Percentiles rank a stretch among this genome's conserved stretches.
Conservation (phyloP, 2,113 vertebrate genomes). For the Ploceus nigricollis region DNA sequence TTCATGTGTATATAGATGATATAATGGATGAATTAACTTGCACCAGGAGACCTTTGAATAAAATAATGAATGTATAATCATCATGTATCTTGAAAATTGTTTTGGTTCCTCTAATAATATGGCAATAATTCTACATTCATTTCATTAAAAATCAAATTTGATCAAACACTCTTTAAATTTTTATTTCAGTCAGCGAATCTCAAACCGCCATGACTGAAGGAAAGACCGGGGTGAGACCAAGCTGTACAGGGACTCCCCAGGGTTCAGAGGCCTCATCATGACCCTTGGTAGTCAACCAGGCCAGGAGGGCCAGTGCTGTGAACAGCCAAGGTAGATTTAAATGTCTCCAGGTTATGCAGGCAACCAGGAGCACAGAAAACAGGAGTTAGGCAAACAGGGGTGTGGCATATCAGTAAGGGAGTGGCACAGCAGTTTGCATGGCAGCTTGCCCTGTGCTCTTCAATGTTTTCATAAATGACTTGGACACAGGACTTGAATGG, state of each 20-base stretch:
- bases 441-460: not conserved
- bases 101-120: not conserved
- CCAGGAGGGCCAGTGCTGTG: rapidly evolving
- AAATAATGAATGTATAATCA: not conserved
- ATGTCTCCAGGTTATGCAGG: not conserved
- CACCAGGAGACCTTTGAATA: not conserved
- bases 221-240: rapidly evolving
- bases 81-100: not conserved
- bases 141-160: not conserved
- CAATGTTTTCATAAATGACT: not conserved
- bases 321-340: not conserved
- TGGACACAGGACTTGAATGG: too few relatives aligned
- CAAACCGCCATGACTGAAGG: not conserved
- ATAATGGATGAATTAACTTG: not conserved
- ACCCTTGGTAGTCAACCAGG: not conserved
- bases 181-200: rapidly evolving
- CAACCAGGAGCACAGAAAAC: not conserved
- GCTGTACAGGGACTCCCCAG: not conserved
- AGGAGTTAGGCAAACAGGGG: not conserved
- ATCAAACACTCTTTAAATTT: not conserved
- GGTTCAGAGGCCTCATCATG: not conserved
- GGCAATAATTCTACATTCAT: not conserved
- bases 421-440: not conserved
- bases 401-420: too few relatives aligned
- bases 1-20: not conserved